phyloP scores from a whole-genome alignment of 1,140 invertebrate genomes.

The Propsilocerus akamusi region DNA sequence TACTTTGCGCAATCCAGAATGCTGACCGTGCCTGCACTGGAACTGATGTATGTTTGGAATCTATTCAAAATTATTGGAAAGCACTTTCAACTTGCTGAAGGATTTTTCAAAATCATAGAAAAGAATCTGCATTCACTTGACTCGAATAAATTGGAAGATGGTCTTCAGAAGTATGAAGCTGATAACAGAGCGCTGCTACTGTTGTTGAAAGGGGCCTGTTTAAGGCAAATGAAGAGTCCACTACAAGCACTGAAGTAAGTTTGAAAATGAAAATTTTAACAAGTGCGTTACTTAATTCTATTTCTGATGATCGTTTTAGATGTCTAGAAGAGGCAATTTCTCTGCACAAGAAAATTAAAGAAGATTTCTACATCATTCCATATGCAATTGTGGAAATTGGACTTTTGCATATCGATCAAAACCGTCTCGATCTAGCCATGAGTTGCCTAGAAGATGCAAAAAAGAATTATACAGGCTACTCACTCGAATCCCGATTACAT shows the following conservation, averaged over 20 bases:
- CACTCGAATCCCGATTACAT: slow-evolving; percentile 76
- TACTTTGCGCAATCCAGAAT: slow-evolving; percentile 54
- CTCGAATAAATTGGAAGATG: slow-evolving; percentile 4
- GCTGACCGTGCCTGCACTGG: slow-evolving; percentile 64
- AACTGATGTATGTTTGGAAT: slow-evolving; percentile 90
- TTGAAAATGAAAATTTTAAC: neutral
- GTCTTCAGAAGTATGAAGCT: slow-evolving; percentile 30
- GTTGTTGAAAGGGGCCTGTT: slow-evolving; percentile 66
- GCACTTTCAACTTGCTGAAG: slow-evolving; percentile 41
- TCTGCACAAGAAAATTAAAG: slow-evolving; percentile 59
- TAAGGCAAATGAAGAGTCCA: slow-evolving; percentile 50
- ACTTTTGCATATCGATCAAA: slow-evolving; percentile 48
- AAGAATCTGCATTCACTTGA: slow-evolving; percentile 29
- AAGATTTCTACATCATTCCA: slow-evolving; percentile 71
- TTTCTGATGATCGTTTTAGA: slow-evolving; percentile 6
- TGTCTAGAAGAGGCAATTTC: slow-evolving; percentile 47
- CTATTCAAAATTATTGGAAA: slow-evolving; percentile 70
- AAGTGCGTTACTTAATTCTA: neutral
- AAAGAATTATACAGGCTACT: slow-evolving; percentile 76
- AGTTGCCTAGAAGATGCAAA: slow-evolving; percentile 64
- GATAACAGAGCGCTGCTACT: slow-evolving; percentile 65
- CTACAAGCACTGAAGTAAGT: slow-evolving; percentile 47
- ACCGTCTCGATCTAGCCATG: slow-evolving; percentile 44
- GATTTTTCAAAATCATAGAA: slow-evolving; percentile 55
- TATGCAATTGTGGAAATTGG: slow-evolving; percentile 77